A percentile compares a stretch with the other conserved stretches of the same genome.
phyloP scores from a whole-genome alignment of 2,797 vertebrate genomes.

The Micropoecilia bifurca region DNA sequence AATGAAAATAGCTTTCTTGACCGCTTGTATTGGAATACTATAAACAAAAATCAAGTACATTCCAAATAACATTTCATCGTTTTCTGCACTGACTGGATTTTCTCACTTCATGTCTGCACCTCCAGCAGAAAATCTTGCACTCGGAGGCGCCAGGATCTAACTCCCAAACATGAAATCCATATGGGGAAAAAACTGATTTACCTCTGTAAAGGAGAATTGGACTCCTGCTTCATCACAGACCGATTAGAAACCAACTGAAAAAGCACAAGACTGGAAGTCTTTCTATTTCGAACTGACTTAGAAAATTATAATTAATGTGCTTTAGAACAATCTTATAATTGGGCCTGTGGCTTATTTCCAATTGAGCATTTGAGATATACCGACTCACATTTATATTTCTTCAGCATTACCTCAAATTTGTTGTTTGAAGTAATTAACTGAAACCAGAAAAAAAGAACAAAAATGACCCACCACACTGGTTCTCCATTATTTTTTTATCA shows the following conservation, averaged over 20 bases:
- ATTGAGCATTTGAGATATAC: not conserved
- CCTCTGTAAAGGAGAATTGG: not conserved
- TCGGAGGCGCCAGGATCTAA: not conserved
- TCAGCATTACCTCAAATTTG: not conserved
- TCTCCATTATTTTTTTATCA: not conserved
- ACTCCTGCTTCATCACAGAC: not conserved
- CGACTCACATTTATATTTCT: not conserved
- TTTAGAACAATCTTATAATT: not conserved
- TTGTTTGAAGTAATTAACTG: not conserved
- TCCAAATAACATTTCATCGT: not conserved
- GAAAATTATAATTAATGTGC: not conserved
- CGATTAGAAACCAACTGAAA: not conserved
- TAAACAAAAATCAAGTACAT: not conserved
- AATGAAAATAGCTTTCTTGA: not conserved
- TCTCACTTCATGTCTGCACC: not conserved
- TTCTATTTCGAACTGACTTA: not conserved
- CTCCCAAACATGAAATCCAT: not conserved
- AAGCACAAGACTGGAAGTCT: not conserved
- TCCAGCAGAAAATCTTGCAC: not conserved
- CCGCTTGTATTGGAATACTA: not conserved
- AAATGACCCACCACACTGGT: not conserved
- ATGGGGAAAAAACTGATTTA: not conserved
- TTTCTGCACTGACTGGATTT: not conserved
- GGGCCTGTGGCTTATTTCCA: not conserved
- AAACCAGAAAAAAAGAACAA: not conserved